Percentiles rank a stretch among this genome's conserved stretches.
phyloP scores from a whole-genome alignment of 2,113 vertebrate species.

The Sorex fumeus region DNA sequence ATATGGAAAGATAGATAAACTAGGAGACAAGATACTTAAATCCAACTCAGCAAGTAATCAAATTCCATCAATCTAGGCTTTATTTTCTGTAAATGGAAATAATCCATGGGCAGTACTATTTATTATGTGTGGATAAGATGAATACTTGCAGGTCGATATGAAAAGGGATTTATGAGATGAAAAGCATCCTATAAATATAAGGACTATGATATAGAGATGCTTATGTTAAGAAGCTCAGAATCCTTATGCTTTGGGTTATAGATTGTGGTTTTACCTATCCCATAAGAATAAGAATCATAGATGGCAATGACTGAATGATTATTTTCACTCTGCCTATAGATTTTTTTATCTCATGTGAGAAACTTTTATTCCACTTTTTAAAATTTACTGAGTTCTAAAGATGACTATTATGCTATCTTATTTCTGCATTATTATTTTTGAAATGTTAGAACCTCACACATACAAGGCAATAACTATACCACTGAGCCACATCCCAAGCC shows the following conservation, averaged over 20 bases:
- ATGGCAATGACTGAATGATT: not conserved
- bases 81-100: not conserved
- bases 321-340: not conserved
- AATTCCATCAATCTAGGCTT: not conserved
- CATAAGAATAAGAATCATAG: not conserved
- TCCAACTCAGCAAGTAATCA: not conserved
- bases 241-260: not conserved
- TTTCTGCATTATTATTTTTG: not conserved
- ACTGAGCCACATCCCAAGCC: no score
- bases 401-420: not conserved
- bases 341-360: not conserved
- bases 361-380: slow-evolving; percentile 4
- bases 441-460: no score
- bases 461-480: no score
- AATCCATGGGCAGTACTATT: not conserved
- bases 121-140: no score
- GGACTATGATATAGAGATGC: not conserved
- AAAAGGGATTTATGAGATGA: not conserved
- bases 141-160: not conserved
- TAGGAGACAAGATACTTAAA: not conserved
- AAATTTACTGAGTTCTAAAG: not conserved
- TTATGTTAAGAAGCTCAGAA: not conserved
- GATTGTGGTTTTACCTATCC: not conserved
- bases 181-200: not conserved
- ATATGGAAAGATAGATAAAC: not conserved